Conservation (phyloP, 2,113 vertebrate species). For the Sus scrofa region T2T-Sscrofa CM000817.6:45234001-45234500, state of each 20-base stretch:
- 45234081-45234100: neutral
- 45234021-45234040: neutral
- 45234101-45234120: neutral
- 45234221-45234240: neutral
- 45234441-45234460: neutral
- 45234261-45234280: neutral
- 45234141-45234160: neutral
- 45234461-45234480: neutral
- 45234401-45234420: neutral
- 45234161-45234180: neutral
- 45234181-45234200: neutral
- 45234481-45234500: too few relatives aligned
- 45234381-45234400: neutral
- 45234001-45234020: neutral
- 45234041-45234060: neutral
- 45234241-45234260: neutral
- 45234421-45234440: neutral
- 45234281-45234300: neutral
- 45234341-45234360: neutral
- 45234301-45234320: fast-evolving
- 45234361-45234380: neutral
- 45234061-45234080: neutral
- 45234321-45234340: neutral
- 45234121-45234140: neutral
- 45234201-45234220: neutral